Base-by-base conservation (phyloP, 30 jellyfish, hydroid and myxozoan genomes). In the Aurelia sp. region DNA sequence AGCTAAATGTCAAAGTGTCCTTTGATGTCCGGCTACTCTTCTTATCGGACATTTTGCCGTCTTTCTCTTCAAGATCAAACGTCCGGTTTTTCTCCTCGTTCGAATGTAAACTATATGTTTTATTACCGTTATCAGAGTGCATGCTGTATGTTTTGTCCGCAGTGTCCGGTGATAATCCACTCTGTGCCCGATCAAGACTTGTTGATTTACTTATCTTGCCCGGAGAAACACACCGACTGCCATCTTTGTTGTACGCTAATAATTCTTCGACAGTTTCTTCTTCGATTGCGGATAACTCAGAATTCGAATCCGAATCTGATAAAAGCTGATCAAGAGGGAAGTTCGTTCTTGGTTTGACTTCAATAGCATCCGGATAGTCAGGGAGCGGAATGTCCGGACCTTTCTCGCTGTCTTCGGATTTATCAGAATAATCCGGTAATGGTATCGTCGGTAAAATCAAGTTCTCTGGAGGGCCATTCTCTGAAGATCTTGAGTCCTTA, bases 201-300 rank as follows among this genome's bases (percentile, higher is more conserved):
- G 35, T 3, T 5, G 33, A 18, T 21, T 21, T 59, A 0, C 69
- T n/a, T 0, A 21, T 1, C 13, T 59, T 59, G 18, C 69, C 69
- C 2, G 69, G 69, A 59, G 69, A 59, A 59, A 59, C 12, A 59
- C 76, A 38, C 4, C 88, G 68, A 55, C 60, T 76, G 7, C 85
- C 82, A 30, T 53, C 93, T 63, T 84, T 72, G 57, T 84, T 30
- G 62, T 84, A 84, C 58, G 71, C 82, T 4, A 89, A 58, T 35
- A 81, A 57, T 8, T 81, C 92, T 31, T 89, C 97, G 9, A 64
- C 96, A 5, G 95, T 84, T 75, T 95, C 99, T 69, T 95, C 99
- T 30, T 81, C 90, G 72, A 95, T 95, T 33, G 91, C 95, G 13
- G 99, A 95, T 30, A 95, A 75, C 38, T 95, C 99, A 15, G 92